Conservation (phyloP, 1,140 invertebrate genomes). For the Drosophila bocqueti region DNA sequence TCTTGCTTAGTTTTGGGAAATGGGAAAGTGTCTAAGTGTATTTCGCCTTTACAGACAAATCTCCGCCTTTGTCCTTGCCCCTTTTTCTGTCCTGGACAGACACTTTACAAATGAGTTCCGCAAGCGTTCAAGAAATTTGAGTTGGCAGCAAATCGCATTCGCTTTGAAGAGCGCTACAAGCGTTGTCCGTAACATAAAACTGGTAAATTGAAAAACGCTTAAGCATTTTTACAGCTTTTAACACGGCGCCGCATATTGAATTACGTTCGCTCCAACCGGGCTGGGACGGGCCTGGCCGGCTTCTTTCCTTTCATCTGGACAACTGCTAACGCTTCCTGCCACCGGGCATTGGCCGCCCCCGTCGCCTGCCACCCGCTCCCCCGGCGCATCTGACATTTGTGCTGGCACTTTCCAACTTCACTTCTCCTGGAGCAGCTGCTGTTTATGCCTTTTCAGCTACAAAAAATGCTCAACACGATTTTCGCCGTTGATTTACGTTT, state of each 20-base stretch:
- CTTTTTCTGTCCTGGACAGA: background rate
- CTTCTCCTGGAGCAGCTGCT: conserved; percentile 32
- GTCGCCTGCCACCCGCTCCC: conserved; percentile 3
- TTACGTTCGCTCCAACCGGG: conserved; percentile 51
- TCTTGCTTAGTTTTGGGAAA: background rate
- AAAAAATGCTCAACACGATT: conserved; percentile 81
- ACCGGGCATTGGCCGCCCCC: conserved; percentile 17
- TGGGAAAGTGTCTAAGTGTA: background rate
- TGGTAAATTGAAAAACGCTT: conserved; percentile 81
- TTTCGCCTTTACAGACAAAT: conserved; percentile 1
- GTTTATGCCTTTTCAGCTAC: conserved; percentile 50
- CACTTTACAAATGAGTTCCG: conserved; percentile 66
- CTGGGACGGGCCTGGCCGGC: background rate
- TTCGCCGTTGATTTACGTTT: conserved; percentile 83
- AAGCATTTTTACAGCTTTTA: conserved; percentile 83
- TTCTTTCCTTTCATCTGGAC: conserved; percentile 29
- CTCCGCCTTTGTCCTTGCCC: conserved; percentile 7
- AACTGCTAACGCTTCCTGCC: conserved; percentile 37
- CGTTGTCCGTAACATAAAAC: conserved; percentile 68
- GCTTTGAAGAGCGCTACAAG: conserved; percentile 36
- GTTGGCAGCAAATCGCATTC: conserved; percentile 76
- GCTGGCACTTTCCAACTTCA: conserved; percentile 60
- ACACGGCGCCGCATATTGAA: conserved; percentile 78
- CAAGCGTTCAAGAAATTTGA: conserved; percentile 69
- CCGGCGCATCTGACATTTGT: conserved; percentile 21